Evolutionary conservation across 2,888 invertebrate species (phyloP).

Genomic region (Cotesia congregata): DNA sequence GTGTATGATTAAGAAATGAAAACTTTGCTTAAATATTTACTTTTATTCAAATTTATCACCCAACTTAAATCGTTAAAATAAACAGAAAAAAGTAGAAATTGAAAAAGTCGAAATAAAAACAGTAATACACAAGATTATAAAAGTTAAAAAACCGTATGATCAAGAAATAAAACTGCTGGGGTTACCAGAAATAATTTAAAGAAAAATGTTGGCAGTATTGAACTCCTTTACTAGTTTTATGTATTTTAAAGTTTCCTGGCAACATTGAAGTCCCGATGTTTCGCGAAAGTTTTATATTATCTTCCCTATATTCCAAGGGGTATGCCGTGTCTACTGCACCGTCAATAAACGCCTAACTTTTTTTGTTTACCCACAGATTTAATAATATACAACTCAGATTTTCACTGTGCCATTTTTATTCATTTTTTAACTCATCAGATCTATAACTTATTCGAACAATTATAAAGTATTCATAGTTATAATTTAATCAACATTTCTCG

Average conservation of each 20-base stretch:
- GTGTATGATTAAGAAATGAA: neutral
- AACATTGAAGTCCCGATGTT: constrained; percentile 41
- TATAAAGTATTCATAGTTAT: neutral
- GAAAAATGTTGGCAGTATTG: constrained; percentile 49
- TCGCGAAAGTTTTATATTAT: constrained; percentile 43
- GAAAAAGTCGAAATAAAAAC: neutral
- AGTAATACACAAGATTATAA: neutral
- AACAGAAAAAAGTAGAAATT: neutral
- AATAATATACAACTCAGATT: constrained; percentile 45
- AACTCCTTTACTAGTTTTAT: constrained; percentile 33
- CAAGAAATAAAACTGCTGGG: constrained; percentile 2
- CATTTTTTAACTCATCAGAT: neutral
- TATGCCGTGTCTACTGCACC: constrained; percentile 21
- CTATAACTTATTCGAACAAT: neutral
- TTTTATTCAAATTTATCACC: neutral
- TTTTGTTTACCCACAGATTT: constrained; percentile 34
- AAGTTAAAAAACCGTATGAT: constrained; percentile 15
- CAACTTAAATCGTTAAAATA: neutral
- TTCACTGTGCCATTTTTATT: neutral
- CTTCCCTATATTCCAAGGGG: constrained; percentile 4
- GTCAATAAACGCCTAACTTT: constrained; percentile 17
- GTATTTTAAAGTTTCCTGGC: constrained; percentile 51
- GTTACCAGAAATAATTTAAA: constrained; percentile 46
- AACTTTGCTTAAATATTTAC: neutral
- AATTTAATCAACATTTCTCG: neutral